Evolutionary conservation across 2,888 invertebrate genomes (phyloP).

Genomic region (Diachrysia chrysitis): DNA sequence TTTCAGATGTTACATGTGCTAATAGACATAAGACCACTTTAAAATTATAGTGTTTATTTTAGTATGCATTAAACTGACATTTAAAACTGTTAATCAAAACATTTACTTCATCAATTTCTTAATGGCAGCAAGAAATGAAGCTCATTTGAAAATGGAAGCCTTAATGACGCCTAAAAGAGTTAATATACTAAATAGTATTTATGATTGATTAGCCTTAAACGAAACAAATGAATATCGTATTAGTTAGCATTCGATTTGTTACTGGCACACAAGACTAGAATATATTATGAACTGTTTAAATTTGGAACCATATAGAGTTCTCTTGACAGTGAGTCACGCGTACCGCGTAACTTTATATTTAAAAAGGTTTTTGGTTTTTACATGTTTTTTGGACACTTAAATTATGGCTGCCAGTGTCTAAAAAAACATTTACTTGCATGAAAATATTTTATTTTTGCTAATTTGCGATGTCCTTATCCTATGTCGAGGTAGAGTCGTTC

Average conservation of each 20-base stretch:
- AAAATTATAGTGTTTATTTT: neutral
- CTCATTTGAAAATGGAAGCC: neutral
- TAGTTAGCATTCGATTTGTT: neutral
- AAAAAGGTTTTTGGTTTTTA: constrained; percentile 15
- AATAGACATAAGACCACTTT: too few relatives aligned
- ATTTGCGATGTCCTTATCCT: constrained; percentile 1
- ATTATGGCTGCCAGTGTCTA: neutral
- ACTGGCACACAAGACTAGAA: neutral
- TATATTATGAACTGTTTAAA: neutral
- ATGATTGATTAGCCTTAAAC: neutral
- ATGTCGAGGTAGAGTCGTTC: constrained; percentile 3
- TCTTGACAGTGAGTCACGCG: constrained; percentile 4
- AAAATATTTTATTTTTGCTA: neutral
- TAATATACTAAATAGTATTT: neutral
- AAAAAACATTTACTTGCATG: neutral
- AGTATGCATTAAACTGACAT: neutral
- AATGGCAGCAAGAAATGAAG: constrained; percentile 5
- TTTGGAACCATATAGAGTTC: neutral
- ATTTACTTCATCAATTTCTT: neutral
- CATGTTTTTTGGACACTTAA: constrained; percentile 24
- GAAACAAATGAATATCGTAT: neutral
- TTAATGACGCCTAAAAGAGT: neutral
- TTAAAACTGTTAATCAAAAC: neutral
- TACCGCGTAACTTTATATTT: constrained; percentile 5
- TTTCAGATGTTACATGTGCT: too few relatives aligned